Conservation (phyloP, 2,888 invertebrate genomes). For the Drosophila borborema region DNA sequence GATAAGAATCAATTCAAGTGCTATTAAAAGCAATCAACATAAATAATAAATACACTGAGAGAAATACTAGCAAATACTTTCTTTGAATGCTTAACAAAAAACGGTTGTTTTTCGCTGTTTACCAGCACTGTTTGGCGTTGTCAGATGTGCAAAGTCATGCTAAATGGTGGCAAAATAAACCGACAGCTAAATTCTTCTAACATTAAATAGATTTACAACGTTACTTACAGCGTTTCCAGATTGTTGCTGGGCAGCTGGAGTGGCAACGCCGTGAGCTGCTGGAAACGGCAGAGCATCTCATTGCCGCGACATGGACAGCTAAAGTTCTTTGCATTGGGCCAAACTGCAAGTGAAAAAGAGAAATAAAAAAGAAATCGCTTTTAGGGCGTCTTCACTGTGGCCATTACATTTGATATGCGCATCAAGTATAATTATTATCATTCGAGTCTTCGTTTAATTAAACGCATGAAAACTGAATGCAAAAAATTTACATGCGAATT, state of each 20-base stretch:
- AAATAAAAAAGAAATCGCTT: background rate
- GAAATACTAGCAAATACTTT: background rate
- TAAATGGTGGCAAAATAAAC: no score
- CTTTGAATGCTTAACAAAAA: no score
- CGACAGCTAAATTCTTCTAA: background rate
- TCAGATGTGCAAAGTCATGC: background rate
- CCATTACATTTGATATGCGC: constrained; percentile 29
- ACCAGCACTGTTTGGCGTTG: constrained; percentile 1
- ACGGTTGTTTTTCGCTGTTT: background rate
- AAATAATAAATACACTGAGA: background rate
- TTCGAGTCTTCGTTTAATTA: constrained; percentile 32
- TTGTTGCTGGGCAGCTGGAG: constrained; percentile 80
- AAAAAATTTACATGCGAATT: constrained; percentile 46
- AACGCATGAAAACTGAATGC: constrained; percentile 22
- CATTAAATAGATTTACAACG: background rate
- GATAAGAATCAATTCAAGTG: constrained; percentile 12
- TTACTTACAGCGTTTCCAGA: constrained; percentile 85
- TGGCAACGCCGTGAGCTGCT: constrained; percentile 83
- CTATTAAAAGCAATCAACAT: background rate
- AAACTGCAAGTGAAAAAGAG: constrained; percentile 55
- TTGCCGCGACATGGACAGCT: constrained; percentile 85
- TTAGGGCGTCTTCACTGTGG: constrained; percentile 12
- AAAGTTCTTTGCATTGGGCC: constrained; percentile 82
- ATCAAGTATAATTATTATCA: constrained; percentile 31
- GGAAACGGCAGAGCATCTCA: constrained; percentile 85